Evolutionary conservation across 2,888 invertebrate species (phyloP), one percentile per base, ranked within the genome.

Genomic region (Scelioninae gen. 1): DNA sequence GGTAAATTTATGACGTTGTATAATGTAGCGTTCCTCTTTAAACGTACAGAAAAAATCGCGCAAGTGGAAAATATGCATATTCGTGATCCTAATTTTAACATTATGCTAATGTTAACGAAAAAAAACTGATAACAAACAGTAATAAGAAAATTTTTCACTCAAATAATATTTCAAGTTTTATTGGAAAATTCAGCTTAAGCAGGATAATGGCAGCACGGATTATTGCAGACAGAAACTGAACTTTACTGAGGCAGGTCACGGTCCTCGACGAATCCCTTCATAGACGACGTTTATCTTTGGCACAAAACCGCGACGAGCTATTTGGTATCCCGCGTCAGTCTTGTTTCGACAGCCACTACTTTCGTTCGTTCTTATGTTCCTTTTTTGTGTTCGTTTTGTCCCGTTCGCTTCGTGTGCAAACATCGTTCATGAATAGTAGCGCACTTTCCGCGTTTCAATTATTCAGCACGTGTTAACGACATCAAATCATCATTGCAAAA

Each of bases 171-270:
- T 38, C 1, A 0, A 38, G 8, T 38, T 38, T 38, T 9, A 4
- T 1, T 38, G 3, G 38, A 10, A 38, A 38, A 38, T 4, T 1
- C 3, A n/a, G n/a, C 6, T 5, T 3, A 43, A 43, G 3, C 8
- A 38, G 56, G 53, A 15, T 7, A 53, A 60, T 68, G 15, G 47
- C 56, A 29, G 3, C 68, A 40, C 9, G 29, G 69, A 29, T 56
- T 34, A 38, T 32, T 56, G 53, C 68, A 45, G 60, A 75, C 74
- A 60, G 76, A 76, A 83, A 83, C 71, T 83, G 83, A 85, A 81
- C 83, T 78, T 53, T n/a, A 40, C 72, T 78, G 66, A 83, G 84
- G 83, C 83, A 85, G 84, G 84, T 83, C 83, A 83, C 84, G 84
- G 83, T 83, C 80, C 80, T 74, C 71, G 68, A 34, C 66, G 69